Base-by-base conservation (phyloP, 35 echinoderm and acorn worm genomes). In the Lytechinus variegatus region DNA sequence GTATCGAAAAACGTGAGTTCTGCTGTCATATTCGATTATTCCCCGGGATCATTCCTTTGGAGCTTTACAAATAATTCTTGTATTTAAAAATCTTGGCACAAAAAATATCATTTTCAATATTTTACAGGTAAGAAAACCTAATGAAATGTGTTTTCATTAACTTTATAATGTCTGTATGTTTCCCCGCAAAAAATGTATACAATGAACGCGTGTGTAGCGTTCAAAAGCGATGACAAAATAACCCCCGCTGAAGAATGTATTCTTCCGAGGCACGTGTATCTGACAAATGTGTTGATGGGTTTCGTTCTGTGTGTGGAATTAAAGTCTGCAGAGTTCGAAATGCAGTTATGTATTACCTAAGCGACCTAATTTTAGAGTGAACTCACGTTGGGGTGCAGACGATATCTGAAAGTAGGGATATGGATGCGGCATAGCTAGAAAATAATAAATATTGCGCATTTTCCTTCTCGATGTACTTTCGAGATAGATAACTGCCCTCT, bases 241-340 rank as follows among this genome's bases (percentile, higher is more conserved):
- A 79, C 88, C 88, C 88, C 88, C 27, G 28, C 88, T 90, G 5
- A 10, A 52, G 29, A 90, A 90, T 90, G 88, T 90, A 90, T 44
- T 90, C 88, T 28, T 90, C 88, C 88, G 9, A 44, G 88, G 88
- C 88, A 90, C 88, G 88, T 90, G 88, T 90, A 90, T 90, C 28
- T 90, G 88, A 90, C 88, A 54, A 90, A 90, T 90, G 88, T 90
- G 88, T 90, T 90, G 88, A 90, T 90, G 27, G 52, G 52, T 90
- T 90, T 52, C 88, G 52, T 10, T 90, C 29, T 13, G 52, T 52
- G 88, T 90, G 28, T 90, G 88, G 5, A 44, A 44, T 44, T 44
- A 44, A 44, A 44, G 33, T 44, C 33, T 44, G 2, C 33, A 44
- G 33, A 19, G 28, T 4, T 90, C 1, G 87, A 27, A 27, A 89